Base-by-base conservation (phyloP, 2,888 invertebrate species). In the Trichopoda pennipes region DNA sequence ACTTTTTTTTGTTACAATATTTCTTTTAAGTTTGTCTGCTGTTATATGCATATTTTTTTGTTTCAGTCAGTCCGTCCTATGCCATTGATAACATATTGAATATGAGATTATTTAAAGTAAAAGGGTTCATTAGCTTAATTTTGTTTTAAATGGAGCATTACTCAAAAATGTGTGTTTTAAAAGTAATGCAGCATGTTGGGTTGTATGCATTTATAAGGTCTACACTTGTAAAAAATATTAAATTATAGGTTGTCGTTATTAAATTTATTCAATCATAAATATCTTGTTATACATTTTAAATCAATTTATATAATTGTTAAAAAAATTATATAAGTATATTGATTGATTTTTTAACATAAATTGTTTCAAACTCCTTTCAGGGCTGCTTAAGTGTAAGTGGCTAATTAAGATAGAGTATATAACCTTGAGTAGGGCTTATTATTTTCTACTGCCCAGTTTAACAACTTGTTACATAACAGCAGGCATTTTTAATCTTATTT, bases 41-140 rank as follows among this genome's bases (percentile, higher is more conserved):
- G 28, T 28, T 28, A 28, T 28, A 28, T 8, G 8, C 8, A 7
- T 28, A 28, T 28, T 6, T 28, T 28, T n/a, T n/a, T n/a, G n/a
- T n/a, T 28, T 6, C 28, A 28, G 23, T 55, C 47, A 6, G 68
- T 63, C 72, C 23, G n/a, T 55, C 32, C 53, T 21, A 28, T 75
- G 61, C 60, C 72, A 79, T 75, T 79, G 82, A 82, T 82, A 79
- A 72, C 61, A 82, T 51, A 75, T 53, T 68, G 75, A 75, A 75
- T 72, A 79, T 70, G 70, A 82, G 78, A 82, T 82, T 79, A 79
- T 79, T 72, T 82, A 61, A 80, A 82, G 75, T 82, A 82, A 82
- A 82, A 79, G 82, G 82, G 78, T 82, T 82, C 78, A 82, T 82
- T 82, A 82, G 78, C 78, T 82, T 75, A 82, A 82, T 79, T 82